Evolutionary conservation across 2,797 vertebrate genomes (phyloP), one percentile per base, ranked within the genome.

Genomic region (Apodemus agrarius): DNA sequence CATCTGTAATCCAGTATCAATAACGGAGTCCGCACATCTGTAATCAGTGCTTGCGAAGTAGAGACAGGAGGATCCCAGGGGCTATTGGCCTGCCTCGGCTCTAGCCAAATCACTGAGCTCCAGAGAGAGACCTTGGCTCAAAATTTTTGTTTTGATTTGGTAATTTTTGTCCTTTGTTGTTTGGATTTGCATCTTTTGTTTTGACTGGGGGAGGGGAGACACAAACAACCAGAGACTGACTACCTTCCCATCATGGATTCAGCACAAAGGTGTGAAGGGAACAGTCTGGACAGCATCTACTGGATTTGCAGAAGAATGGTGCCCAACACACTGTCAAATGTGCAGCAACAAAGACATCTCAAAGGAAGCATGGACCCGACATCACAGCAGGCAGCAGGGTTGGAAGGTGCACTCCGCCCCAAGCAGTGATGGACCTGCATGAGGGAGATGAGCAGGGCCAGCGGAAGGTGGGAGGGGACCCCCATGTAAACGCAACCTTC

Each of bases 401-500:
- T 91, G 67, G 91, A 89, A 94, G 82, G 91, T 6, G 19, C 57
- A 90, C 46, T 81, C 43, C 31, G 67, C 21, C 26, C 29, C 17
- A 69, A 13, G 29, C 65, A 83, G 14, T n/a, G 52, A 91, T 72
- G 72, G 88, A 63, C 92, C 74, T 78, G 87, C 96, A 90, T 67
- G 88, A 96, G 69, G 67, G 96, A 95, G 31, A 74, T 13, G 40
- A 78, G 76, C 89, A 87, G 17, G 40, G 52, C 87, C 59, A 93
- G n/a, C 87, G 84, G 81, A 43, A 82, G 54, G 59, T 75, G 67
- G 92, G 74, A 0, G 26, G 74, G 96, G 75, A 85, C 92, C 82
- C 81, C 57, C 61, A 82, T 22, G 88, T 82, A 82, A 89, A 83
- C 43, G 67, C 21, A 80, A 74, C 69, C 29, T 80, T 87, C 89